Evolutionary conservation across 2,113 vertebrate species (phyloP).

Genomic region (Microcebus murinus): DNA sequence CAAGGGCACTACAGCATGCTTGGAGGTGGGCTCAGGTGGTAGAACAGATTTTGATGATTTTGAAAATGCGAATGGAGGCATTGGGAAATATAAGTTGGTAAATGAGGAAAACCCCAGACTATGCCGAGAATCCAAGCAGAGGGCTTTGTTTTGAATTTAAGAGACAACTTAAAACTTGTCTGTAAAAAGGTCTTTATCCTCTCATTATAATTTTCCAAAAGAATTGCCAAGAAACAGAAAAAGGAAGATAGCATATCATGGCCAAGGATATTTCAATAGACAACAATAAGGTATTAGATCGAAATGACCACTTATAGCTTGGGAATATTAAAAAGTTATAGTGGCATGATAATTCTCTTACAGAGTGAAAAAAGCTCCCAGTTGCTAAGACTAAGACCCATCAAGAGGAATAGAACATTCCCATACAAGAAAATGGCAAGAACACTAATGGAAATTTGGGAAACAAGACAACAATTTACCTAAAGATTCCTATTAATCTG

Average conservation of each 20-base stretch:
- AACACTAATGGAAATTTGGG: background rate
- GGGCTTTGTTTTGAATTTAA: background rate
- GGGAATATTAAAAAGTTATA: background rate
- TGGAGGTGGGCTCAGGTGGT: background rate
- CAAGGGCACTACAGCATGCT: background rate
- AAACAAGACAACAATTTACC: background rate
- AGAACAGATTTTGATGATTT: slow-evolving; percentile 1
- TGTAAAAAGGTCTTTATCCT: background rate
- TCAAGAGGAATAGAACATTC: background rate
- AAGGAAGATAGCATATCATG: background rate
- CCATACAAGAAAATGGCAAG: background rate
- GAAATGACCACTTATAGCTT: background rate
- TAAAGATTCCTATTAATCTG: background rate
- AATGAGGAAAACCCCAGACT: background rate
- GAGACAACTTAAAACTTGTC: background rate
- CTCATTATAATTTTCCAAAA: background rate
- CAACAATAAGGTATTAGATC: background rate
- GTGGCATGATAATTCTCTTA: background rate
- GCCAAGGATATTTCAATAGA: background rate
- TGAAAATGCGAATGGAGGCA: slow-evolving; percentile 9
- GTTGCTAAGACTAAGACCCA: background rate
- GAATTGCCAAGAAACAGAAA: background rate
- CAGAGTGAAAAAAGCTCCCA: background rate
- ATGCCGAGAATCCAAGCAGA: background rate
- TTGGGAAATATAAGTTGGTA: background rate